phyloP scores from a whole-genome alignment of 2,797 vertebrate species.

The Coendou prehensilis region DNA sequence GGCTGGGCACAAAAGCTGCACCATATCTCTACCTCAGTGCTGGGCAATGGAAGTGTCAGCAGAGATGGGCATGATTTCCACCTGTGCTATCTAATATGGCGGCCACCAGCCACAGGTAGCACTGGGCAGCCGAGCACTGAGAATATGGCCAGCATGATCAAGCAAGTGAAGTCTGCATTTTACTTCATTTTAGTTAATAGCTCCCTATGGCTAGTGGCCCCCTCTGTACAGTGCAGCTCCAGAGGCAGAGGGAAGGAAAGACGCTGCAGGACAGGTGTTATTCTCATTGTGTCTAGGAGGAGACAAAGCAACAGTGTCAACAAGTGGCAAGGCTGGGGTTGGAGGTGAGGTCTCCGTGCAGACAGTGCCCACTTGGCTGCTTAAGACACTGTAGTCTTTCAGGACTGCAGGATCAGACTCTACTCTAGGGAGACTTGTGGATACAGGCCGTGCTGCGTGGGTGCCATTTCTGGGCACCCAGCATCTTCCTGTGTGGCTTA shows the following conservation, averaged over 20 bases:
- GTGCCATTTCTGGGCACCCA: neutral
- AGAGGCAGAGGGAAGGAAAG: neutral
- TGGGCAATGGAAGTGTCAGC: neutral
- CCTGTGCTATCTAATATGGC: neutral
- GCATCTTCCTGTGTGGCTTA: no score
- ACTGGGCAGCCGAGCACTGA: neutral
- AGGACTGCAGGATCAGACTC: neutral
- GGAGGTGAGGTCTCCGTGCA: neutral
- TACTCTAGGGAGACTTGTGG: fast-evolving
- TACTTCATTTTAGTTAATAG: neutral
- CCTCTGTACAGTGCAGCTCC: neutral
- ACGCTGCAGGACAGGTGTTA: neutral
- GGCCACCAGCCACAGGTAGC: neutral
- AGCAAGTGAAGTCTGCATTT: neutral
- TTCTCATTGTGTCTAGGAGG: neutral
- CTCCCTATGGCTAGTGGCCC: neutral
- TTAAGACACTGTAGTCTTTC: neutral
- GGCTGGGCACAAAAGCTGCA: neutral
- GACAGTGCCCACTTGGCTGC: neutral
- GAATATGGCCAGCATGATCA: neutral
- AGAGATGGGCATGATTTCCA: no score
- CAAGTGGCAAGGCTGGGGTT: neutral
- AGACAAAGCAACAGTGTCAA: neutral
- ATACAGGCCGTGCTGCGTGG: neutral
- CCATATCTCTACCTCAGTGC: neutral